Evolutionary conservation across 2,797 vertebrate genomes (phyloP).

Genomic region (Alca torda): DNA sequence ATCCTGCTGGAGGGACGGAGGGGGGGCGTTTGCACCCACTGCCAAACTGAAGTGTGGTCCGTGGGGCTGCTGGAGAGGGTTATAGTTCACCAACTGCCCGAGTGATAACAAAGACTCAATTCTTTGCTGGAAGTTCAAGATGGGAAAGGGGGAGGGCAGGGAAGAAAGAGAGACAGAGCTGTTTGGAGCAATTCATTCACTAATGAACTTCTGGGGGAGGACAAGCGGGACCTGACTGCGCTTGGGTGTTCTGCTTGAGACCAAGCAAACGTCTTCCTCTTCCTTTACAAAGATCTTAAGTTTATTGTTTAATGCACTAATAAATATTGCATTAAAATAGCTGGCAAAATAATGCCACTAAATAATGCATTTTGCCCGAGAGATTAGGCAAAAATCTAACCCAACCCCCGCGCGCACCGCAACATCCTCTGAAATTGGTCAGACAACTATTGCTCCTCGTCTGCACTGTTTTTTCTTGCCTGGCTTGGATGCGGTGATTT

Average conservation of each 20-base stretch:
- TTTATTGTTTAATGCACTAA: neutral
- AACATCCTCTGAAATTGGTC: neutral
- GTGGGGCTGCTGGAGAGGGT: neutral
- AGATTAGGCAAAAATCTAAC: neutral
- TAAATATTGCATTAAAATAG: slow-evolving; percentile 4
- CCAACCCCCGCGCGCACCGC: neutral
- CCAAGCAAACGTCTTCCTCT: neutral
- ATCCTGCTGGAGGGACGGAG: neutral
- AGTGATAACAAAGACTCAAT: slow-evolving; percentile 63
- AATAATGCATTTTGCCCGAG: neutral
- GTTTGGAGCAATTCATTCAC: slow-evolving; percentile 48
- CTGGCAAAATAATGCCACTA: neutral
- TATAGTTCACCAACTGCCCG: slow-evolving; percentile 24
- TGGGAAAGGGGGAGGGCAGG: neutral
- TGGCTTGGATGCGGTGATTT: neutral
- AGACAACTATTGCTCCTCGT: neutral
- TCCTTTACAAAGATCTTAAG: neutral
- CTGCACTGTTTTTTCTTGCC: neutral
- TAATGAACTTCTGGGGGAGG: slow-evolving; percentile 48
- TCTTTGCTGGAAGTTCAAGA: slow-evolving; percentile 62
- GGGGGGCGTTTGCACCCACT: neutral
- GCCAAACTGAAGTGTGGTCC: neutral
- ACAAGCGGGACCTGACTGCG: neutral
- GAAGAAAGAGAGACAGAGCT: slow-evolving; percentile 1
- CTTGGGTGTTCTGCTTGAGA: neutral